These are phyloP conservation scores for Mormyrus lacerda DNA, from an alignment of 2,113 vertebrate genomes.

Conservation along the genomic window DNA sequence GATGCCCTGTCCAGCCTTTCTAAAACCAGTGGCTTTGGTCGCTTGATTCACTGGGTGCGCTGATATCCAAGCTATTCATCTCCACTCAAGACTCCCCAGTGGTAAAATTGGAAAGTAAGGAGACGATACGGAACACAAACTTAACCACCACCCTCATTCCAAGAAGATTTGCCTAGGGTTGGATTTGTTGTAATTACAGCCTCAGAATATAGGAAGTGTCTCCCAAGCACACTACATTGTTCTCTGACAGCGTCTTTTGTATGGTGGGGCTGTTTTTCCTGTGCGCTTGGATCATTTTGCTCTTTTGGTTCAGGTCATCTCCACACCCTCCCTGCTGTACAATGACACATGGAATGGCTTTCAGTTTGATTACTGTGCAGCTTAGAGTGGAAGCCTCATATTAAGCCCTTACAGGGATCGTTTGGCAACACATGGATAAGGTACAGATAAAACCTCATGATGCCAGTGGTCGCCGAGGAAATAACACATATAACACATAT, in stretches of 20 bases:
- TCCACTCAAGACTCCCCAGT: conserved; percentile 17
- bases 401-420: conserved; percentile 38
- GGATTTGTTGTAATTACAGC: conserved; percentile 42
- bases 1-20: not conserved
- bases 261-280: not conserved
- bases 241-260: not conserved
- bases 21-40: not conserved
- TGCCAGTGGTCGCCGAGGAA: conserved; percentile 26
- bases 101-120: conserved; percentile 36
- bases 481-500: no score
- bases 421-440: conserved; percentile 46
- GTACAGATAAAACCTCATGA: conserved; percentile 31
- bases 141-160: conserved; percentile 36
- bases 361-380: conserved; percentile 47
- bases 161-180: conserved; percentile 43
- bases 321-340: not conserved
- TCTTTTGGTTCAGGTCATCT: not conserved
- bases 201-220: conserved; percentile 28
- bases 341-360: conserved; percentile 49
- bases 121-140: conserved; percentile 17
- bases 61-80: not conserved
- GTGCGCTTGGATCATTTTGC: not conserved
- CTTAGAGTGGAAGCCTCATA: conserved; percentile 59
- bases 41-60: not conserved
- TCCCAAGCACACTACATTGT: not conserved